phyloP scores from a whole-genome alignment of 2,113 vertebrate genomes.

The Psittacara wagleri region DNA sequence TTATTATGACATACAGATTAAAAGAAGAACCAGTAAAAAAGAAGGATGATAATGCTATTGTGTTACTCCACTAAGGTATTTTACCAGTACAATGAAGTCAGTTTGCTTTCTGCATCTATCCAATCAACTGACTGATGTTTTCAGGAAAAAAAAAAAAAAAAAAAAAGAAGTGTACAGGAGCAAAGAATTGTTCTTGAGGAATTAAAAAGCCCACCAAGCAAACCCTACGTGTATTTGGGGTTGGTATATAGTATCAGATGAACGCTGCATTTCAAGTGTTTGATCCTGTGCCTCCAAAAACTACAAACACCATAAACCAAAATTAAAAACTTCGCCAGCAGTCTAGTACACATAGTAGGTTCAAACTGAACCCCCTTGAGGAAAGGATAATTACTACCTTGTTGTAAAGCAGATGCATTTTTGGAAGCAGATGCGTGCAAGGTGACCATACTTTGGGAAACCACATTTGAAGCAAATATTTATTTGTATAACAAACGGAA shows the following conservation, averaged over 20 bases:
- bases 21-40: conserved; percentile 63
- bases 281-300: conserved; percentile 75
- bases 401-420: conserved; percentile 76
- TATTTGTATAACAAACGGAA: conserved; percentile 79
- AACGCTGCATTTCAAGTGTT: conserved; percentile 64
- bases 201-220: conserved; percentile 51
- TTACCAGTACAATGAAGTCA: conserved; percentile 54
- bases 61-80: conserved; percentile 53
- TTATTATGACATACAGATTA: conserved; percentile 69
- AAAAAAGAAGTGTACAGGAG: neutral
- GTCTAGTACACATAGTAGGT: conserved; percentile 75
- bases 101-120: conserved; percentile 11
- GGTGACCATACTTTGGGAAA: conserved; percentile 77
- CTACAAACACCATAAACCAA: conserved; percentile 70
- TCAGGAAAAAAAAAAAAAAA: neutral
- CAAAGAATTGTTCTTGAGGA: neutral
- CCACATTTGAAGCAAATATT: conserved; percentile 80
- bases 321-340: conserved; percentile 75
- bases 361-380: conserved; percentile 73
- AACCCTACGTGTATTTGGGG: conserved; percentile 45
- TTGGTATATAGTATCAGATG: conserved; percentile 61
- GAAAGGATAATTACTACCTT: conserved; percentile 84
- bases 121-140: neutral
- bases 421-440: conserved; percentile 76
- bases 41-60: conserved; percentile 52